Evolutionary conservation across 2,797 vertebrate genomes (phyloP), one percentile per base, ranked within the genome.

Genomic region (Nothura maculosa): DNA sequence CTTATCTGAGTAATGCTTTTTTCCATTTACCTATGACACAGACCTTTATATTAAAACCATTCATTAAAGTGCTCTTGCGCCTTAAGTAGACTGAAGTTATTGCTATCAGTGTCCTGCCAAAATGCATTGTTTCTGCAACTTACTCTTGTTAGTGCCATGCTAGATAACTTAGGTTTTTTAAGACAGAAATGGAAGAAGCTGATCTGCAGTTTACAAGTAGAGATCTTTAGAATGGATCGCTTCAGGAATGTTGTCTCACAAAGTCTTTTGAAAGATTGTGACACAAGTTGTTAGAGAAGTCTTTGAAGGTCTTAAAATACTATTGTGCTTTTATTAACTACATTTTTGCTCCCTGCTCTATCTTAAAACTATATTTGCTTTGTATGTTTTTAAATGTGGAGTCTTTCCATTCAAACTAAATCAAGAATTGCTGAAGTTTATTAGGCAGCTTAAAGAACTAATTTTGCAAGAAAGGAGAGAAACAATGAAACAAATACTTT

Each of bases 291-390:
- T 95, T 73, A 92, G 61, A 80, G 69, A 89, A 94, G 50, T 21
- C 73, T 89, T 77, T 89, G 45, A 82, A 69, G 34, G 20, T 73
- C 79, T 96, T 96, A 84, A 96, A 96, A 81, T 92, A 64, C 63
- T 86, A 74, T 76, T 91, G 66, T 86, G 45, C 42, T 76, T 87
- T 96, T 96, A 95, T 96, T 95, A 95, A 93, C 86, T 78, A 68
- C 17, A 4, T 32, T 91, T 94, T 95, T 94, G 6, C 14, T 75
- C 47, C 62, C 66, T 87, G 58, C 43, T 93, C 72, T 91, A 6
- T 47, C 69, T 92, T 95, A 80, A 84, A 93, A 36, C 42, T 62
- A 8, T 78, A 13, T 68, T 80, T 81, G 81, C 32, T 88, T 84
- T 85, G 42, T 81, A 42, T 55, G 22, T 58, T 90, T 80, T 94